Percentiles rank a stretch among this genome's conserved stretches.
phyloP scores from a whole-genome alignment of 2,888 invertebrate genomes.

The Diloba caeruleocephala region DNA sequence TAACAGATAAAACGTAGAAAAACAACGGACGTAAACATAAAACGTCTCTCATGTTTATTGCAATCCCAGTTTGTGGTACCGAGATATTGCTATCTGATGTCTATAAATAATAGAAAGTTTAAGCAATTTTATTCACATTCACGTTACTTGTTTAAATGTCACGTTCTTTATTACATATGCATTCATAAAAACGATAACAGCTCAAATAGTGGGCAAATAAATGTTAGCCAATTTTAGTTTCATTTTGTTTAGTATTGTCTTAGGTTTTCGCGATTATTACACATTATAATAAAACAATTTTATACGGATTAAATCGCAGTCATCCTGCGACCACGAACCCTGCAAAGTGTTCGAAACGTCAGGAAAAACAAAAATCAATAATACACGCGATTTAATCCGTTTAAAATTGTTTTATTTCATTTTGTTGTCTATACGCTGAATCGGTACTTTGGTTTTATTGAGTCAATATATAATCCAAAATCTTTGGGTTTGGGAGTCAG shows the following conservation, averaged over 20 bases:
- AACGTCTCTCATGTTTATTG: conserved; percentile 75
- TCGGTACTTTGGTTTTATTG: no score
- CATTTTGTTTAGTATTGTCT: not conserved
- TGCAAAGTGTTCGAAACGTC: no score
- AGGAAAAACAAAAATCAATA: no score
- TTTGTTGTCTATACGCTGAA: no score
- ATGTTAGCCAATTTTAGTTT: conserved; percentile 1
- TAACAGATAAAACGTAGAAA: conserved; percentile 81
- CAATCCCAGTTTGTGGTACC: conserved; percentile 68
- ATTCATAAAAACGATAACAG: conserved; percentile 43
- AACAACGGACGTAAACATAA: conserved; percentile 69
- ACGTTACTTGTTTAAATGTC: conserved; percentile 57
- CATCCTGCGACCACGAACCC: no score
- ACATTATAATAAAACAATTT: not conserved
- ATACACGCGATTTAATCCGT: no score
- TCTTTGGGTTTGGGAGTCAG: no score
- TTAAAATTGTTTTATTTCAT: no score
- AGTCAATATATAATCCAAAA: no score
- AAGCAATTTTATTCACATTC: conserved; percentile 72
- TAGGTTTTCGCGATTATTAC: not conserved
- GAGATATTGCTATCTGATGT: conserved; percentile 75
- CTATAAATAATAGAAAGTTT: conserved; percentile 75
- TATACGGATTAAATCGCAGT: no score
- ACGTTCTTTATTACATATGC: conserved; percentile 57
- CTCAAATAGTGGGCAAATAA: conserved; percentile 3